Evolutionary conservation across 2,113 vertebrate species (phyloP), one percentile per base, ranked within the genome.

Genomic region (Ictalurus punctatus): DNA sequence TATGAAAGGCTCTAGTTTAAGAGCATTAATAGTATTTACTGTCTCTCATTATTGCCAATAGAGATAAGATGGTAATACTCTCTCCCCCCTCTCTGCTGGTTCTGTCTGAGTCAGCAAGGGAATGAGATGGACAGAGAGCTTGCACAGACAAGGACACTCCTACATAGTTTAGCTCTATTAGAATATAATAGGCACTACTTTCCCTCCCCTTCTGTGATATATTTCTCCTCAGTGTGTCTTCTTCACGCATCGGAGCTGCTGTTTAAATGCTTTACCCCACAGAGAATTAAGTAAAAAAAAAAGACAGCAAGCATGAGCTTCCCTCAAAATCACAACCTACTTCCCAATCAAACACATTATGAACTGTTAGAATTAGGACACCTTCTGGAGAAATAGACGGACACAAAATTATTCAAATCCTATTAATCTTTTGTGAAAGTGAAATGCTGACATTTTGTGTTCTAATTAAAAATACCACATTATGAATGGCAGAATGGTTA

Each of bases 391-490:
- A 93, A 94, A 91, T 92, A 90, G 86, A 80, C 88, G 89, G 92
- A 93, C 91, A 92, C 87, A 86, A 90, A 93, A 95, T 94, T 92
- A 94, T 90, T 94, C 92, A 95, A 95, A 95, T 96, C 94, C 94
- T 93, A 95, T 95, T 96, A 95, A 94, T 94, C 91, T 94, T 93
- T 95, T 95, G 93, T 92, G 74, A 88, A 91, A 86, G 90, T 80
- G 86, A 94, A 92, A 91, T 90, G 91, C 89, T 95, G 95, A 95
- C 94, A 95, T 95, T 95, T 95, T 94, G 93, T 94, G 93, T 90
- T 94, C 94, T 96, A 95, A 96, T 96, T 95, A 95, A 95, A 95
- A 93, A 90, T 92, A 89, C 90, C 92, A 91, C 85, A 91, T 94
- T 88, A 93, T 94, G 90, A 95, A 93, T 92, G 91, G 86, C 90